Conservation (phyloP, 2,797 vertebrate genomes). For the Etheostoma perlongum region DNA sequence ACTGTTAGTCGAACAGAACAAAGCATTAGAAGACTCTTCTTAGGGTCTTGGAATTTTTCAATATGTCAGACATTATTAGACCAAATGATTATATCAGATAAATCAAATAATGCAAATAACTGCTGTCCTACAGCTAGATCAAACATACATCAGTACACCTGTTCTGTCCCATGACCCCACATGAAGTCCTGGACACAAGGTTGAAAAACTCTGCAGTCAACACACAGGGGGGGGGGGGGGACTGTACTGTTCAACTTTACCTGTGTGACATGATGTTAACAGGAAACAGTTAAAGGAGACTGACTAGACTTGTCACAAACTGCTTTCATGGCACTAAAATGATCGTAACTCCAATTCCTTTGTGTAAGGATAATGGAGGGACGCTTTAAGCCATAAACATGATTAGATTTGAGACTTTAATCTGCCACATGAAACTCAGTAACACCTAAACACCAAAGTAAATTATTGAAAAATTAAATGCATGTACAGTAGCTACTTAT, state of each 20-base stretch:
- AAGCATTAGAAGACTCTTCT: neutral
- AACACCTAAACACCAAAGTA: conserved; percentile 4
- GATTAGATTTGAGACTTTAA: conserved; percentile 26
- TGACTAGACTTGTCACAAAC: conserved; percentile 10
- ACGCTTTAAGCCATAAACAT: conserved; percentile 1
- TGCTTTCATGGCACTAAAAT: conserved; percentile 20
- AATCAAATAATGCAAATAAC: neutral
- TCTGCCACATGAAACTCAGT: conserved; percentile 2
- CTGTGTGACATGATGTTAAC: neutral
- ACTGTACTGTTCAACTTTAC: neutral
- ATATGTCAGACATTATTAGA: neutral
- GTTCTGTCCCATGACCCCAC: neutral
- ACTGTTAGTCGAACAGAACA: neutral
- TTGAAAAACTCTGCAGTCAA: too few relatives aligned
- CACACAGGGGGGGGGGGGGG: neutral
- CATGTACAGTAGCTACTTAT: conserved; percentile 64
- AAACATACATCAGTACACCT: neutral
- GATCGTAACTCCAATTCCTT: conserved; percentile 1
- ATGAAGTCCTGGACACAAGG: neutral
- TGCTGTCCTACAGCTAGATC: neutral
- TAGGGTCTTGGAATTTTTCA: neutral
- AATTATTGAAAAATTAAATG: conserved; percentile 32
- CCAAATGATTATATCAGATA: neutral
- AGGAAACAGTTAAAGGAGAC: conserved; percentile 15
- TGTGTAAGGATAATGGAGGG: neutral